phyloP scores from a whole-genome alignment of 1,140 invertebrate genomes.

The Eueides isabella region DNA sequence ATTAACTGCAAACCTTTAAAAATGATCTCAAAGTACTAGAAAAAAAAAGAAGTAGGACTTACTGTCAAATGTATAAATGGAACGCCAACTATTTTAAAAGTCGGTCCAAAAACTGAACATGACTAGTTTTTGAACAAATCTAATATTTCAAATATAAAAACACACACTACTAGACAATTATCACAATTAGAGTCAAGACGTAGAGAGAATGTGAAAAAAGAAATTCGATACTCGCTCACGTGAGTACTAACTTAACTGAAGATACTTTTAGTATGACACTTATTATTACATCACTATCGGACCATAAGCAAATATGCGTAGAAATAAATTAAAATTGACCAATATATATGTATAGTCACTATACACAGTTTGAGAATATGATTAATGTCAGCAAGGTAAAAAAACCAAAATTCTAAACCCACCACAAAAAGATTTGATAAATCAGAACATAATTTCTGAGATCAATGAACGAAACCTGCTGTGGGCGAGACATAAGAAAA shows the following conservation, averaged over 20 bases:
- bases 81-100: conserved; percentile 18
- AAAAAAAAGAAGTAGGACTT: conserved; percentile 23
- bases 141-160: conserved; percentile 20
- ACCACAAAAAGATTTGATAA: conserved; percentile 15
- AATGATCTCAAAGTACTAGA: conserved; percentile 15
- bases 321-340: conserved; percentile 14
- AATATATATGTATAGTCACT: background rate
- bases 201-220: conserved; percentile 22
- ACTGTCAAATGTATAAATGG: too few relatives aligned
- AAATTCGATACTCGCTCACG: conserved; percentile 23
- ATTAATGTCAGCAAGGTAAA: conserved; percentile 1
- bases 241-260: conserved; percentile 23
- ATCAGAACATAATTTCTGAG: too few relatives aligned
- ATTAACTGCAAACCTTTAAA: conserved; percentile 22
- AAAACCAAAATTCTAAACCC: conserved; percentile 11
- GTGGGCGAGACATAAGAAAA: too few relatives aligned
- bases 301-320: conserved; percentile 20
- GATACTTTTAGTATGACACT: conserved; percentile 28
- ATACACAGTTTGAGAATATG: conserved; percentile 8
- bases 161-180: conserved; percentile 20
- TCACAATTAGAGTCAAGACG: conserved; percentile 20
- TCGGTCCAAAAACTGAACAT: conserved; percentile 21
- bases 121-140: background rate
- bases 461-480: too few relatives aligned
- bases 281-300: conserved; percentile 11